phyloP scores from a whole-genome alignment of 2,113 vertebrate genomes.

The Orientallactaga bullata region DNA sequence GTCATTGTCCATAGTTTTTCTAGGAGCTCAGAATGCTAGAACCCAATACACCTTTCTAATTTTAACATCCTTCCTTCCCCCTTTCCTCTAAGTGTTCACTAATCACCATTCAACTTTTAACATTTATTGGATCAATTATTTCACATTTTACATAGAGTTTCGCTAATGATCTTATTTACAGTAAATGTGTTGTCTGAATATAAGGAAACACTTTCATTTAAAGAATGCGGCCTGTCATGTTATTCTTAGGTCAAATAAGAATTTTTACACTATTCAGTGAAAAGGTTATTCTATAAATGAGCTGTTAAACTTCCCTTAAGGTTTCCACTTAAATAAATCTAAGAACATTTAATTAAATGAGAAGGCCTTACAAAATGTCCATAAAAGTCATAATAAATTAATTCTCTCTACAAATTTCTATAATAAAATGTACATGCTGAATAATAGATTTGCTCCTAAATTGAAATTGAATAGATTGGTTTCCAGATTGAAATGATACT shows the following conservation, averaged over 20 bases:
- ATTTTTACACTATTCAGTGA: neutral
- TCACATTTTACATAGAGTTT: too few relatives aligned
- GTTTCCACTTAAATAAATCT: neutral
- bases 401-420: constrained; percentile 13
- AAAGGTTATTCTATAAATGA: neutral
- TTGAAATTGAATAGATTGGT: constrained; percentile 23
- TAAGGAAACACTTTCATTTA: neutral
- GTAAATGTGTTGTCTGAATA: neutral
- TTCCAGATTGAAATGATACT: neutral
- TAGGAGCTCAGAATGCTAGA: neutral
- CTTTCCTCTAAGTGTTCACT: fast-evolving
- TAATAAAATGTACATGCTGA: neutral
- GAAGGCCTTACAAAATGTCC: neutral
- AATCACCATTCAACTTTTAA: neutral
- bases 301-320: neutral
- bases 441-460: neutral
- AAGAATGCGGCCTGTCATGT: neutral
- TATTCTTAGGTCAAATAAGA: neutral
- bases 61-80: neutral
- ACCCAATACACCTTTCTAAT: too few relatives aligned
- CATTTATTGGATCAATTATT: neutral
- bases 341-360: constrained; percentile 17
- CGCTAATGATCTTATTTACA: neutral
- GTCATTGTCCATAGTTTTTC: fast-evolving
- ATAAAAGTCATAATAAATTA: neutral